phyloP scores from a whole-genome alignment of 2,113 vertebrate species.

The Barnardius zonarius region DNA sequence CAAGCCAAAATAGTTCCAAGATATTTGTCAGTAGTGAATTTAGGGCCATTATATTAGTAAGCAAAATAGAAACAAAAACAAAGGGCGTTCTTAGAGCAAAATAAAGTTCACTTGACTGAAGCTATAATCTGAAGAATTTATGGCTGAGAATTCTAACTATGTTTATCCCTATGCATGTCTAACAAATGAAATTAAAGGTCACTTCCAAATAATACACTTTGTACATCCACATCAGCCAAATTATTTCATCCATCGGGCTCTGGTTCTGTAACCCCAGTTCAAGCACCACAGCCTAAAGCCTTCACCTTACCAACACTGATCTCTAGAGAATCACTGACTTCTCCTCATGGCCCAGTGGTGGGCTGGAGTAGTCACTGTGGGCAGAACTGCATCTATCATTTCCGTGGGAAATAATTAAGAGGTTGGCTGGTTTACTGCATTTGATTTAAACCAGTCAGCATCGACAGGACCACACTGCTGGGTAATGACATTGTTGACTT shows the following conservation, averaged over 20 bases:
- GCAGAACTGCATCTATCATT: neutral
- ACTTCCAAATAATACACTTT: neutral
- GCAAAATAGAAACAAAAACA: slow-evolving; percentile 52
- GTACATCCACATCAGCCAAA: slow-evolving; percentile 5
- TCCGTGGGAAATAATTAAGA: neutral
- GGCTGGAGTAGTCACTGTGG: neutral
- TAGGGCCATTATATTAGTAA: slow-evolving; percentile 17
- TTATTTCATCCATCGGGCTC: neutral
- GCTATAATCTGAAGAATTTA: slow-evolving; percentile 25
- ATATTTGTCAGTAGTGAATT: slow-evolving; percentile 20
- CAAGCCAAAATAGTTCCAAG: slow-evolving; percentile 28
- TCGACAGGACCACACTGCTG: neutral
- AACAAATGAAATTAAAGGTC: slow-evolving; percentile 53
- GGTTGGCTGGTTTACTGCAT: neutral
- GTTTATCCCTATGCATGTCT: slow-evolving; percentile 18
- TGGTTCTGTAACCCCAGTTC: neutral
- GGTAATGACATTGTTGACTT: neutral
- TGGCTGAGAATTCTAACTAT: neutral
- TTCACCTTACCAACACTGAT: neutral
- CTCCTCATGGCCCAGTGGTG: neutral
- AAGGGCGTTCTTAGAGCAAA: neutral
- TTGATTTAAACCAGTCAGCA: neutral
- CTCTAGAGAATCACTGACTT: neutral
- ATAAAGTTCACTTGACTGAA: neutral
- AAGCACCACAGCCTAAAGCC: neutral